Conservation (phyloP, 1,140 invertebrate species). For the Lepidurus arcticus region DNA sequence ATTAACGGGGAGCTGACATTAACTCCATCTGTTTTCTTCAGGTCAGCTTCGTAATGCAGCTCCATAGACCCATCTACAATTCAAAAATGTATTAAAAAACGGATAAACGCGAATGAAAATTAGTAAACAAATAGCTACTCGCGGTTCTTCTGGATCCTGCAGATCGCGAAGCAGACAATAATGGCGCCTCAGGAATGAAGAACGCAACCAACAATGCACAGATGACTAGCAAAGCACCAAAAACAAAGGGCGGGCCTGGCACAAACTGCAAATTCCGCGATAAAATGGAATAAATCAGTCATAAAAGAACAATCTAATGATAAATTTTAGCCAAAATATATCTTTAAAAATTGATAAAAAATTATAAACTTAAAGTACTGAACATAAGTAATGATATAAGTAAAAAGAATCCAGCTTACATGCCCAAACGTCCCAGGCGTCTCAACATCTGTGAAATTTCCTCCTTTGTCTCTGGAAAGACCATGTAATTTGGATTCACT, state of each 20-base stretch:
- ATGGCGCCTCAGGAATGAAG: conserved; percentile 70
- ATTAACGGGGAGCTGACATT: conserved; percentile 39
- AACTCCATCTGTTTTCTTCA: conserved; percentile 39
- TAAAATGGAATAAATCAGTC: neutral
- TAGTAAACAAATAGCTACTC: conserved; percentile 35
- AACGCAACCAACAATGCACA: conserved; percentile 86
- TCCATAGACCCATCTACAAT: conserved; percentile 38
- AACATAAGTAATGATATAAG: neutral
- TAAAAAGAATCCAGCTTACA: neutral
- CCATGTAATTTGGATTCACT: conserved; percentile 42
- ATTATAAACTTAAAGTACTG: conserved; percentile 6
- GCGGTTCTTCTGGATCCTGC: conserved; percentile 40
- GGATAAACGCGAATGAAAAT: neutral
- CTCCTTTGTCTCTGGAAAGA: conserved; percentile 14
- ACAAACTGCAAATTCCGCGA: conserved; percentile 60
- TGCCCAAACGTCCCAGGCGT: neutral
- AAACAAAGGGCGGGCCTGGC: conserved; percentile 99
- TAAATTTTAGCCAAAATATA: neutral
- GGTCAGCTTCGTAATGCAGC: conserved; percentile 38
- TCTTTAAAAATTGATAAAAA: neutral
- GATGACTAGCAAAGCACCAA: conserved; percentile 93
- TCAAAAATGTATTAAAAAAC: conserved; percentile 22
- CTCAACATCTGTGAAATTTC: conserved; percentile 27
- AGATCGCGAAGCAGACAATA: conserved; percentile 38
- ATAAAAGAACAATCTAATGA: conserved; percentile 8